Percentiles rank a stretch among this genome's conserved stretches.
Conservation (phyloP, 2,113 vertebrate genomes). For the Clarias batrachus region DNA sequence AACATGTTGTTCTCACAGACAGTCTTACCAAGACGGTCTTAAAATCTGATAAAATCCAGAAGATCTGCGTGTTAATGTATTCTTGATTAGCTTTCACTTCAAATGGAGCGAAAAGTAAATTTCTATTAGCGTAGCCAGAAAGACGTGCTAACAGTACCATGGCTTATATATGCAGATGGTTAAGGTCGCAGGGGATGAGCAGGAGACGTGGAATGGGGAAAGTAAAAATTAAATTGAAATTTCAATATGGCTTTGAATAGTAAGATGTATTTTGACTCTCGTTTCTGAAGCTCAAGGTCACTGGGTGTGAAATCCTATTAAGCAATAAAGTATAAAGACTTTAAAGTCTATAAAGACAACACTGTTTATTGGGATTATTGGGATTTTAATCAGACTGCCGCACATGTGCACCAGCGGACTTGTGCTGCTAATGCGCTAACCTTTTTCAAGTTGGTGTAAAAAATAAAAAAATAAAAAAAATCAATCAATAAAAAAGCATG, state of each 20-base stretch:
- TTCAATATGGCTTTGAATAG: slow-evolving; percentile 7
- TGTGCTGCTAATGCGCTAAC: background rate
- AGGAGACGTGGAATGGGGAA: background rate
- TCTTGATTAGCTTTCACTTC: slow-evolving; percentile 16
- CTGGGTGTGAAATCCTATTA: slow-evolving; percentile 37
- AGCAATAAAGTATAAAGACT: background rate
- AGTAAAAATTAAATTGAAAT: background rate
- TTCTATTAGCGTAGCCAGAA: slow-evolving; percentile 27
- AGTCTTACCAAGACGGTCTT: background rate
- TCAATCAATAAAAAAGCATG: background rate
- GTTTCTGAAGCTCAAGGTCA: background rate
- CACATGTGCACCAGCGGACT: slow-evolving; percentile 15
- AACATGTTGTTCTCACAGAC: background rate
- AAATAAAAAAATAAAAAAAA: background rate
- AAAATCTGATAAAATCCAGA: background rate
- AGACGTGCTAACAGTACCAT: slow-evolving; percentile 5
- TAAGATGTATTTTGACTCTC: background rate
- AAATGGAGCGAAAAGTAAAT: slow-evolving; percentile 34
- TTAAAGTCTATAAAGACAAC: background rate
- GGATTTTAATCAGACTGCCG: slow-evolving; percentile 21
- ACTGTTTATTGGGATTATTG: slow-evolving; percentile 5
- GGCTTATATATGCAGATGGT: slow-evolving; percentile 38
- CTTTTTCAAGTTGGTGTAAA: background rate
- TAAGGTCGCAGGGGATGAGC: slow-evolving; percentile 20
- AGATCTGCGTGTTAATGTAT: slow-evolving; percentile 3